Conservation (phyloP, 2,797 vertebrate species). For the Psittacula echo region DNA sequence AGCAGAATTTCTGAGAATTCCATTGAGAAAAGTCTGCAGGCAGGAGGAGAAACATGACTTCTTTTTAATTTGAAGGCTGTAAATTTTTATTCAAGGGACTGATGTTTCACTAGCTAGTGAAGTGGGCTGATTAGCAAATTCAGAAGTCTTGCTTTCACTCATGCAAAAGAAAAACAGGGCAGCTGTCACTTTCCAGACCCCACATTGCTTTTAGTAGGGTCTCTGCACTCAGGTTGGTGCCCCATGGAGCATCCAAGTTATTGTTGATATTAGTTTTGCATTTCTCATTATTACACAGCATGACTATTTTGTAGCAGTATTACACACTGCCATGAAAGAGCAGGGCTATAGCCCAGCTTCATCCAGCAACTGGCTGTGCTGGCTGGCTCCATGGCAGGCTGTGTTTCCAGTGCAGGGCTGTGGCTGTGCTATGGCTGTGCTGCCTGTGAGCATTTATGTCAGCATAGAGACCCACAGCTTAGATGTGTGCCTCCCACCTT, state of each 20-base stretch:
- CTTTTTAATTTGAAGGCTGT: neutral
- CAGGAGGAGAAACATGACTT: neutral
- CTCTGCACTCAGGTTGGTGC: neutral
- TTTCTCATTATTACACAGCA: neutral
- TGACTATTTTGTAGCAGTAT: neutral
- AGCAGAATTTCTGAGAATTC: neutral
- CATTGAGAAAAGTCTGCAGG: neutral
- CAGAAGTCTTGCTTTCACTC: neutral
- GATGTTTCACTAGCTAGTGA: neutral
- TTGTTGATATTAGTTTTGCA: neutral
- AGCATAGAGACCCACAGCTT: fast-evolving
- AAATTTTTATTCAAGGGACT: neutral
- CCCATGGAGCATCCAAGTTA: neutral
- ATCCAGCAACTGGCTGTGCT: fast-evolving
- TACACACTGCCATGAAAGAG: neutral
- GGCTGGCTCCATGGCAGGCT: neutral
- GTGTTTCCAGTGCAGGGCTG: neutral
- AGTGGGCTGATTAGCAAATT: neutral
- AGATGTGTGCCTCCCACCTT: neutral
- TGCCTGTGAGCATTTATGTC: fast-evolving
- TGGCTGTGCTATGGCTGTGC: neutral
- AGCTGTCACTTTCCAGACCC: neutral
- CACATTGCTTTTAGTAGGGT: neutral
- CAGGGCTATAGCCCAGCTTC: neutral
- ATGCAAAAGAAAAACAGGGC: neutral